Base-by-base conservation (phyloP, 30 jellyfish, hydroid and myxozoan genomes). In the Pelagia noctiluca region DNA sequence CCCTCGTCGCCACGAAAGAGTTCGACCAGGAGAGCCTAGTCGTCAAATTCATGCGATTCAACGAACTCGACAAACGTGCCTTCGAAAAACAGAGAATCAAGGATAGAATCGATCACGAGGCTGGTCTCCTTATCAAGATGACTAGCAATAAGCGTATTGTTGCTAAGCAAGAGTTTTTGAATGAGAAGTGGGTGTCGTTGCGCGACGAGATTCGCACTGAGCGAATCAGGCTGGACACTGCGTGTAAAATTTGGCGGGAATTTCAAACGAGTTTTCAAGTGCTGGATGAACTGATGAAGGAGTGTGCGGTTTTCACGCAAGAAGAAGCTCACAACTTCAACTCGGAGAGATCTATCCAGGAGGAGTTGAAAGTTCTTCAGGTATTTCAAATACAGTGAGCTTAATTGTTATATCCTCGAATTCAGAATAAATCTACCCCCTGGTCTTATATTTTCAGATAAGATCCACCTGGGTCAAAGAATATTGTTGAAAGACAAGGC, bases 11-110 rank as follows among this genome's bases (percentile, higher is more conserved):
- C 10, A 75, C 73, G 10, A 42, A 49, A 18, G 97, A 95, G 54
- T 76, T 19, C 63, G 92, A 86, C 66, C 89, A 75, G 34, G 97
- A 95, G 21, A 80, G 96, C 61, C 71, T 89, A 28, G 84, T 95
- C 5, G 57, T 89, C 30, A 95, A 95, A 71, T 65, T 79, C 50
- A 88, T 95, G 93, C 64, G 88, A 42, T 66, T 95, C 74, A 78
- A 83, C 22, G 97, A 89, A 30, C 11, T 83, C 12, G 99, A 89
- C 75, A 85, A 76, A 74, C 82, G 89, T 11, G 78, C 91, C 67
- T 46, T 71, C 24, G 97, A 84, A 53, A 95, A 95, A 77, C 86
- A 87, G 75, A 74, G 80, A 52, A 62, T 62, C 32, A 83, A 70
- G 54, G 91, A 94, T 23, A 54, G 89, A 53, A 64, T 78, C 25